Percentiles rank a stretch among this genome's conserved stretches.
Conservation (phyloP, 2,797 vertebrate genomes). For the Lacerta bilineata region DNA sequence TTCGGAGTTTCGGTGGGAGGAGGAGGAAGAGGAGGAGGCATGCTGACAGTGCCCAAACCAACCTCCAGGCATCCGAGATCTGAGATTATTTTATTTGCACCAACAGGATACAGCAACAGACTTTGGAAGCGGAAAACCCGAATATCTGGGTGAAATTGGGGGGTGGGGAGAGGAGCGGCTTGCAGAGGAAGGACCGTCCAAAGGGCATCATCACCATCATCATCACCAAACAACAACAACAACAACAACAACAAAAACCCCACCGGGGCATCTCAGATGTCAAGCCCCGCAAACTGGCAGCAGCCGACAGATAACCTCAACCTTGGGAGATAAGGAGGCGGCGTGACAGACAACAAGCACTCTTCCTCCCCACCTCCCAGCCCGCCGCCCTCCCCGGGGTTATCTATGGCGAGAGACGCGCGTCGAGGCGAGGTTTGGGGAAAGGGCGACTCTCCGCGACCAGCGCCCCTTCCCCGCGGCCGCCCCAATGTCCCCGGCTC, state of each 20-base stretch:
- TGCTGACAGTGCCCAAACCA: background rate
- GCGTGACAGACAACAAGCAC: background rate
- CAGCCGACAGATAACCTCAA: conserved; percentile 8
- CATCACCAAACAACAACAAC: too few species aligned
- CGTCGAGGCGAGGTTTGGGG: too few species aligned
- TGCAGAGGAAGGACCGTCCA: background rate
- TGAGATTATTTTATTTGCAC: background rate
- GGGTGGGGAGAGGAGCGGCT: background rate
- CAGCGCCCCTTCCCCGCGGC: background rate
- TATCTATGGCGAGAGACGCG: too few species aligned
- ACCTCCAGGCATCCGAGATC: background rate
- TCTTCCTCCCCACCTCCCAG: too few species aligned
- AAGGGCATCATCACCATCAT: background rate
- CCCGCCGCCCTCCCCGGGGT: too few species aligned
- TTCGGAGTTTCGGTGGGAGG: background rate
- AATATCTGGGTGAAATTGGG: background rate
- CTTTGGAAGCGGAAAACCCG: background rate
- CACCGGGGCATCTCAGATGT: background rate
- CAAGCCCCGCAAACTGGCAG: background rate
- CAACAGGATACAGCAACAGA: background rate
- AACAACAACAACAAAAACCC: too few species aligned
- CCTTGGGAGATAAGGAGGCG: background rate
- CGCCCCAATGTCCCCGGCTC: conserved; percentile 8
- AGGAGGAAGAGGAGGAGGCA: background rate
- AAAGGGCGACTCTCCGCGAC: too few species aligned